phyloP scores from a whole-genome alignment of 1,140 invertebrate genomes.

The Caerostris extrusa region DNA sequence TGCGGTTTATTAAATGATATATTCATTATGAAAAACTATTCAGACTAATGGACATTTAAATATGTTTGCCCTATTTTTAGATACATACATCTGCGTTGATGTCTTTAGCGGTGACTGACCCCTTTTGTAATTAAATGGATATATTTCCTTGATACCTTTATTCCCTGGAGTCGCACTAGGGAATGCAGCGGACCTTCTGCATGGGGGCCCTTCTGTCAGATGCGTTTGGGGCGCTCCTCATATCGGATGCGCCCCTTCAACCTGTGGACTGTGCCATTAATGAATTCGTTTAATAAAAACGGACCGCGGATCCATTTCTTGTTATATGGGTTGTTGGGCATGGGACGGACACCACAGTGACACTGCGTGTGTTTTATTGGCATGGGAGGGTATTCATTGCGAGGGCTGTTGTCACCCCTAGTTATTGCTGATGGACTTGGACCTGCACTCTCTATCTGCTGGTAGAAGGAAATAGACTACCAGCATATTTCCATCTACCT shows the following conservation, averaged over 20 bases:
- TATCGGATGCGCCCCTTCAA: background rate
- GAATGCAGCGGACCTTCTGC: background rate
- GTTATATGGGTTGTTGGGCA: slow-evolving; percentile 1
- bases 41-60: no score
- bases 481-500: no score
- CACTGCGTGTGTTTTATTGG: slow-evolving; percentile 30
- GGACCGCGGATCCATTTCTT: slow-evolving; percentile 5
- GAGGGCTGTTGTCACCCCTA: background rate
- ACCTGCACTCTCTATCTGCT: no score
- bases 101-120: no score
- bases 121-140: slow-evolving; percentile 36
- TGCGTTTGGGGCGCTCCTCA: background rate
- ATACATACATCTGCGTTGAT: no score
- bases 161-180: background rate
- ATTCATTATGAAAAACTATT: no score
- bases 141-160: background rate
- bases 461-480: no score
- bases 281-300: slow-evolving; percentile 41
- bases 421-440: background rate
- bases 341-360: background rate
- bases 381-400: background rate
- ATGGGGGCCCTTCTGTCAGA: slow-evolving; percentile 7
- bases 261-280: background rate
- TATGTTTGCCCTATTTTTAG: no score
- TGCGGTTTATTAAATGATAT: no score